Evolutionary conservation across 1,140 invertebrate species (phyloP), one percentile per base, ranked within the genome.

Genomic region (Myzus persicae): DNA sequence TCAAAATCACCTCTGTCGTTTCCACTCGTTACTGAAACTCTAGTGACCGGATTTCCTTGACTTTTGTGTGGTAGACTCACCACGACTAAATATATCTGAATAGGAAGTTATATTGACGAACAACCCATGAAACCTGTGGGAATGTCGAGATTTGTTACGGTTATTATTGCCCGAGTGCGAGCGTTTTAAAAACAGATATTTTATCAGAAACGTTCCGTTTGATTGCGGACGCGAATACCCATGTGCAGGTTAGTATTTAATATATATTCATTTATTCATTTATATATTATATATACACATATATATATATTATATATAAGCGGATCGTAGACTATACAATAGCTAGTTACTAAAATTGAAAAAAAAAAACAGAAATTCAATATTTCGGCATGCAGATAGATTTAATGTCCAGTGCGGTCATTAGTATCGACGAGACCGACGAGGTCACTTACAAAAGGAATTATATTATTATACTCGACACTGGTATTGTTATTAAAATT

Each of bases 1-100:
- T 92, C 91, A 26, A 48, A 92, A 92, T 92, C 91, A 92, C 91
- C 91, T 92, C 91, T 92, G 91, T 92, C 91, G 91, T 81, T 92
- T 92, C 91, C 91, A 92, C 76, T 92, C 88, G 88, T 89, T 24
- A 40, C 48, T 24, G 36, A 87, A 87, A 54, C 59, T 81, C 31
- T 36, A 22, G 26, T 82, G 67, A 82, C 87, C 90, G 90, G 90
- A 36, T 91, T 91, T 82, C 40, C 14, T 76, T 26, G 42, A 36
- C n/a, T 91, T 81, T 38, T 76, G n/a, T n/a, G 40, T 18, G 9
- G 26, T 84, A 31, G n/a, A 31, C 24, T 85, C 44, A 46, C 42
- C 44, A 46, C 42, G 31, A 18, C 26, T 14, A 44, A 87, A 87
- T n/a, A n/a, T n/a, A n/a, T n/a, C n/a, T n/a, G n/a, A n/a, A n/a